phyloP scores from a whole-genome alignment of 2,113 vertebrate genomes.

The Brachirus orientalis region DNA sequence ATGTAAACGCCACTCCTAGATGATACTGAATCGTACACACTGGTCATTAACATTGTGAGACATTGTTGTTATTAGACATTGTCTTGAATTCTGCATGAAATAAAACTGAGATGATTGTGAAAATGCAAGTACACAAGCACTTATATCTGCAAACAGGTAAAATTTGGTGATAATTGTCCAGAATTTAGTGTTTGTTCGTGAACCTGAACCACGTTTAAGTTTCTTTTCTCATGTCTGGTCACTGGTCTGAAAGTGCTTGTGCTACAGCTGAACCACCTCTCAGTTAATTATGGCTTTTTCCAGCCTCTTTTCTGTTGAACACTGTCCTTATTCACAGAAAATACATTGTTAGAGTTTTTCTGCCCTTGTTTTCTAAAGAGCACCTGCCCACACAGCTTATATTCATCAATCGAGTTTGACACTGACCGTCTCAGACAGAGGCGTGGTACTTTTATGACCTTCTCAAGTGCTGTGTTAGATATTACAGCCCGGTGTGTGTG shows the following conservation, averaged over 20 bases:
- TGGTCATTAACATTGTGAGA: too few species aligned
- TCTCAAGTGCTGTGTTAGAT: constrained; percentile 34
- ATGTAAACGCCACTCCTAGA: too few species aligned
- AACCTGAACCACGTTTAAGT: not conserved
- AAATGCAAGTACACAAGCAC: too few species aligned
- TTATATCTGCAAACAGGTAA: too few species aligned
- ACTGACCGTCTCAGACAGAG: constrained; percentile 7
- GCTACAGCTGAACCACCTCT: not conserved
- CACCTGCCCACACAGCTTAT: constrained; percentile 20
- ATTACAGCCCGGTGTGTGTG: constrained; percentile 26
- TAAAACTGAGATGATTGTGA: too few species aligned
- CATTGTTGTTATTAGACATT: too few species aligned
- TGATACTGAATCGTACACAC: too few species aligned
- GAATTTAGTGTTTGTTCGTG: not conserved
- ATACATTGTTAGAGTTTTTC: constrained; percentile 11
- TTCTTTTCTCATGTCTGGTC: not conserved
- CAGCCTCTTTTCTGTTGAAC: constrained; percentile 12
- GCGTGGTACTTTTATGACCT: constrained; percentile 41
- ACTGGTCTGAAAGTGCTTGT: not conserved
- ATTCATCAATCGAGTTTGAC: not conserved
- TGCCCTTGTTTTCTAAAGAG: too few species aligned
- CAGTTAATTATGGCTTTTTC: constrained; percentile 13
- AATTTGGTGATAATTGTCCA: too few species aligned
- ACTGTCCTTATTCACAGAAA: constrained; percentile 37
- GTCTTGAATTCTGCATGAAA: too few species aligned